Conservation (phyloP, 2,113 vertebrate genomes). For the Chloropsis hardwickii region DNA sequence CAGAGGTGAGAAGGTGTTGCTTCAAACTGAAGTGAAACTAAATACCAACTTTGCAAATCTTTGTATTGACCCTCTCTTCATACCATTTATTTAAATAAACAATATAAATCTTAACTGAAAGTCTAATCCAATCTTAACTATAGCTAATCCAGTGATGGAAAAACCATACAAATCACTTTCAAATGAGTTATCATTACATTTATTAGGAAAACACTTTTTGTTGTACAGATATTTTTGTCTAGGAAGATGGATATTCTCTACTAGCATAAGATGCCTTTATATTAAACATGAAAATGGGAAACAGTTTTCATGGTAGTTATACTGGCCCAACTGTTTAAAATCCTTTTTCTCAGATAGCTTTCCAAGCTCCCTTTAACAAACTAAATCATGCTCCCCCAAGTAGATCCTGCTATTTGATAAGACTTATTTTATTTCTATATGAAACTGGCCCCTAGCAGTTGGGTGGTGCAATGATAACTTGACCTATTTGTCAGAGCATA, state of each 20-base stretch:
- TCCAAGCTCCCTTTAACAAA: not conserved
- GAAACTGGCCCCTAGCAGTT: not conserved
- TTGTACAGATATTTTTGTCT: not conserved
- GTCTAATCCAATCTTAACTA: not conserved
- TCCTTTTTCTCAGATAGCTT: not conserved
- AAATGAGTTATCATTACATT: not conserved
- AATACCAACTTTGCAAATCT: not conserved
- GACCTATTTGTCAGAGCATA: not conserved
- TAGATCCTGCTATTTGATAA: not conserved
- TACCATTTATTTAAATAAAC: not conserved
- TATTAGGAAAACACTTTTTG: not conserved
- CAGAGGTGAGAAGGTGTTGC: not conserved
- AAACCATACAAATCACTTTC: not conserved
- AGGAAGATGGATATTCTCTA: not conserved
- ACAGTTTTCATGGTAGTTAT: not conserved
- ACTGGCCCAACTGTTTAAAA: not conserved
- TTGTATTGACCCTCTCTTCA: not conserved
- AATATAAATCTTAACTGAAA: not conserved
- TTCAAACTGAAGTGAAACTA: not conserved
- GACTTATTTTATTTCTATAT: not conserved
- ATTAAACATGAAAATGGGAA: not conserved
- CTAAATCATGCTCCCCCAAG: not conserved
- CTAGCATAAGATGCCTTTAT: not conserved
- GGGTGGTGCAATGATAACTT: not conserved
- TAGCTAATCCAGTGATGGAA: not conserved